Evolutionary conservation across 2,113 vertebrate genomes (phyloP).

Genomic region (Diadophis punctatus): DNA sequence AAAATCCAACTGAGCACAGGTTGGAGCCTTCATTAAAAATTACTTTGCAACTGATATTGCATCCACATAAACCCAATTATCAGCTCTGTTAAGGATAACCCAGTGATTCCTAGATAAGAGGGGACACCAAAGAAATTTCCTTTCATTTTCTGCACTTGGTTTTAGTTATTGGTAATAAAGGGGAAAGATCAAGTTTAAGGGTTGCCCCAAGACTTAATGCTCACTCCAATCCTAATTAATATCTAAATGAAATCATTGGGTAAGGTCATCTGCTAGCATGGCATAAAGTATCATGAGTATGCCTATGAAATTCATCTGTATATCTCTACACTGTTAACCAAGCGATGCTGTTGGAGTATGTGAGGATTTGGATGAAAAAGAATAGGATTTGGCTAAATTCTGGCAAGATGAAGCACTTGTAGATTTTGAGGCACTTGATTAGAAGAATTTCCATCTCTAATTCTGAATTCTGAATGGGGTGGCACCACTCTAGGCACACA

Average conservation of each 20-base stretch:
- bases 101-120: not conserved
- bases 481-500: not conserved
- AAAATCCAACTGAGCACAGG: not conserved
- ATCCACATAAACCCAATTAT: not conserved
- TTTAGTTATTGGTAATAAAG: not conserved
- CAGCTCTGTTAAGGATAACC: not conserved
- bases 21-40: not conserved
- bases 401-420: not conserved
- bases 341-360: not conserved
- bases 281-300: not conserved
- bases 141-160: not conserved
- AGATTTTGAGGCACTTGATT: not conserved
- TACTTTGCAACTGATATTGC: not conserved
- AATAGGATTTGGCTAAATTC: not conserved
- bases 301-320: not conserved
- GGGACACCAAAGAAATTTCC: not conserved
- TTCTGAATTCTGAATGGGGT: not conserved
- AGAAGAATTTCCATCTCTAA: not conserved
- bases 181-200: not conserved
- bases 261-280: not conserved
- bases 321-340: not conserved
- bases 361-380: not conserved
- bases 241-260: not conserved
- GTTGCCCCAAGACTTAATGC: not conserved
- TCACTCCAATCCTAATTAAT: not conserved